Percentiles rank a stretch among this genome's conserved stretches.
phyloP scores from a whole-genome alignment of 2,888 invertebrate species.

The Noctuana brunneofusca region DNA sequence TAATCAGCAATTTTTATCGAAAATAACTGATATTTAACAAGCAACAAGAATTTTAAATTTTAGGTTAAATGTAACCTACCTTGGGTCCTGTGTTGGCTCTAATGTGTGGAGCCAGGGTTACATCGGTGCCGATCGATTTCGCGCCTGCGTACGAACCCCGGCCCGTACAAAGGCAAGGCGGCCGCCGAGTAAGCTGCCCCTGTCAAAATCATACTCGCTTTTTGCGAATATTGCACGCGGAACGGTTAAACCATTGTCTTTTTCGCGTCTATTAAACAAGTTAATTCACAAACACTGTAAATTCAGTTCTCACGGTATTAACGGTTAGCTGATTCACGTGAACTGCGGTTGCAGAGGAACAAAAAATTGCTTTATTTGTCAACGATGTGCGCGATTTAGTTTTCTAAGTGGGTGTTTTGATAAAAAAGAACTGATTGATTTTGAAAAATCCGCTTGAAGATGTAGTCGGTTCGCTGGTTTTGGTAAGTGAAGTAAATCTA shows the following conservation, averaged over 20 bases:
- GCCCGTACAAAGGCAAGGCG: conserved; percentile 70
- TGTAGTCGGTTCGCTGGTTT: conserved; percentile 57
- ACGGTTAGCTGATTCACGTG: conserved; percentile 4
- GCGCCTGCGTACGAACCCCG: conserved; percentile 63
- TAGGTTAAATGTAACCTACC: conserved; percentile 18
- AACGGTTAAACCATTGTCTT: conserved; percentile 37
- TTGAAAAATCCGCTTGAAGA: conserved; percentile 52
- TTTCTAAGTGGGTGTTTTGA: conserved; percentile 15
- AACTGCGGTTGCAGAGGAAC: conserved; percentile 1
- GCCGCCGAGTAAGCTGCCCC: conserved; percentile 60
- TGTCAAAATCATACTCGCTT: conserved; percentile 71
- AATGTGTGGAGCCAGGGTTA: conserved; percentile 25
- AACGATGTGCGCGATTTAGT: conserved; percentile 23
- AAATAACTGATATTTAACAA: background rate
- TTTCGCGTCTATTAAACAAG: conserved; percentile 19
- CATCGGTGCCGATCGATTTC: conserved; percentile 62
- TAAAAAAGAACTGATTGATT: conserved; percentile 42
- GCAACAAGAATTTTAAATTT: conserved; percentile 5
- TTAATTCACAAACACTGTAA: conserved; percentile 7
- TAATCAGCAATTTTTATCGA: background rate
- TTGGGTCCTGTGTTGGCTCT: conserved; percentile 13
- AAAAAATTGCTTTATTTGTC: conserved; percentile 8
- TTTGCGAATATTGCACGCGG: conserved; percentile 57
- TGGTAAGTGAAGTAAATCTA: conserved; percentile 61
- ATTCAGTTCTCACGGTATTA: conserved; percentile 40